Percentiles rank a stretch among this genome's conserved stretches.
phyloP scores from a whole-genome alignment of 2,797 vertebrate species.

The Apogon hyalosoma region DNA sequence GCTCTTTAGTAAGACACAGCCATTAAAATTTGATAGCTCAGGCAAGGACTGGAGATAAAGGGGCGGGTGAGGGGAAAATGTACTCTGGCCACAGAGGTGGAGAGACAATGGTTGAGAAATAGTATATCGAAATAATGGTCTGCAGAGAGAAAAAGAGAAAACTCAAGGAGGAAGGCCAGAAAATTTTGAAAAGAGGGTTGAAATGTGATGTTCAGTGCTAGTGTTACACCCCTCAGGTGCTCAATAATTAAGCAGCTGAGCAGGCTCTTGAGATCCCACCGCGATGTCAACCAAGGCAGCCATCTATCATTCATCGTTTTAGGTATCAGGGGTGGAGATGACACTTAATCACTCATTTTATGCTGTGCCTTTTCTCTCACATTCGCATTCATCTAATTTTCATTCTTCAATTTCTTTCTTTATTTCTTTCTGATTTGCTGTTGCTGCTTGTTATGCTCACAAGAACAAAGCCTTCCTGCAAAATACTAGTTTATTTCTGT shows the following conservation, averaged over 20 bases:
- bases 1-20: constrained; percentile 67
- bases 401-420: constrained; percentile 7
- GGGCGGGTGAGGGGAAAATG: constrained; percentile 34
- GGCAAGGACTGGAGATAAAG: constrained; percentile 50
- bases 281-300: constrained; percentile 62
- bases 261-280: constrained; percentile 51
- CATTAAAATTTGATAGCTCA: constrained; percentile 76
- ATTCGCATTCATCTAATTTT: neutral
- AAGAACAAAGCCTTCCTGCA: constrained; percentile 3
- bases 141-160: constrained; percentile 1
- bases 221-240: constrained; percentile 53
- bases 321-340: constrained; percentile 56
- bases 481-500: constrained; percentile 20
- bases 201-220: constrained; percentile 52
- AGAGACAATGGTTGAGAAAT: neutral
- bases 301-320: constrained; percentile 71
- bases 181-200: constrained; percentile 28
- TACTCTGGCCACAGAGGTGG: constrained; percentile 2
- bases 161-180: constrained; percentile 17
- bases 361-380: constrained; percentile 24
- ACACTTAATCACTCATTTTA: constrained; percentile 65
- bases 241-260: constrained; percentile 72
- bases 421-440: constrained; percentile 31
- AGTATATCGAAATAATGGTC: constrained; percentile 10
- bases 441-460: constrained; percentile 24